Conservation (phyloP, 2,113 vertebrate genomes). For the Meles meles region DNA sequence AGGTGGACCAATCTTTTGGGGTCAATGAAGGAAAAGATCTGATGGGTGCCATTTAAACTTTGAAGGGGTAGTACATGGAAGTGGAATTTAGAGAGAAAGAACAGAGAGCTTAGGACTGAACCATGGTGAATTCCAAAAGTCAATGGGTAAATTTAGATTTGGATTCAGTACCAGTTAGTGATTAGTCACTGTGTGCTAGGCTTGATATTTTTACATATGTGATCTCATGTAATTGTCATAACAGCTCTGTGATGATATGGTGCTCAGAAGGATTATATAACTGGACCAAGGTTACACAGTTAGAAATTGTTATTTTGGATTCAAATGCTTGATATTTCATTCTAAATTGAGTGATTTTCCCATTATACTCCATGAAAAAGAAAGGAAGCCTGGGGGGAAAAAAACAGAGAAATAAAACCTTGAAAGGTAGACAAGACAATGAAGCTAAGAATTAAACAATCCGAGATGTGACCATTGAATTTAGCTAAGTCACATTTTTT, state of each 20-base stretch:
- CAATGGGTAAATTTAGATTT: not conserved
- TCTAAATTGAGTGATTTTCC: not conserved
- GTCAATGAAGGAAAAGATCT: not conserved
- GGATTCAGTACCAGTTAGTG: not conserved
- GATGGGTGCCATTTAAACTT: not conserved
- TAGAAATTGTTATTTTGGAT: conserved; percentile 5
- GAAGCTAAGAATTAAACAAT: not conserved
- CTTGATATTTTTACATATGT: conserved; percentile 9
- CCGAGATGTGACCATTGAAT: not conserved
- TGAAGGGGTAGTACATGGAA: not conserved
- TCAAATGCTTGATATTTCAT: conserved; percentile 13
- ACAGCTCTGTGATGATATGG: not conserved
- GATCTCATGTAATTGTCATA: conserved; percentile 22
- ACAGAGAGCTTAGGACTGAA: not conserved
- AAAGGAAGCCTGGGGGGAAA: conserved; percentile 6
- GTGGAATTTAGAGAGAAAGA: not conserved
- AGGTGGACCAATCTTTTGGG: not conserved
- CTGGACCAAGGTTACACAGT: not conserved
- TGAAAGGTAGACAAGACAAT: not conserved
- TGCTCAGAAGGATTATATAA: conserved; percentile 2
- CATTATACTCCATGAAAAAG: not conserved
- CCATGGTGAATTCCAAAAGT: not conserved
- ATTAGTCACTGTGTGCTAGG: not conserved
- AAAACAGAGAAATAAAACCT: not conserved
- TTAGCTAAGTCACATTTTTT: not conserved